These are phyloP conservation scores for Gavia stellata DNA, from an alignment of 2,113 vertebrate genomes.

Conservation along the genomic window DNA sequence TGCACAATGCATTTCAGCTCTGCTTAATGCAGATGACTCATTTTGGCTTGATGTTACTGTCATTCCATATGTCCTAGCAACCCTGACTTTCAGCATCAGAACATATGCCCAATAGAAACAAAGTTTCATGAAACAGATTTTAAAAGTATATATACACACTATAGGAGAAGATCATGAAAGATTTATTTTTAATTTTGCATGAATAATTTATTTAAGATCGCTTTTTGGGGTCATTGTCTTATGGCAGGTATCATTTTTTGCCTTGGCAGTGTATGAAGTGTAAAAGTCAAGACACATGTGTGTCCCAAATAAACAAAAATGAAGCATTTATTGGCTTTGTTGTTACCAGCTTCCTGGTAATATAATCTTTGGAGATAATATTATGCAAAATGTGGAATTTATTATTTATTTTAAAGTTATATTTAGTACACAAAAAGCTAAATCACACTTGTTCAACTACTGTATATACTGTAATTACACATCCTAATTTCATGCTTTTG, in stretches of 20 bases:
- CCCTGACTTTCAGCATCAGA: background rate
- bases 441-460: background rate
- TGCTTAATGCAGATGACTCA: background rate
- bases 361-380: background rate
- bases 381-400: background rate
- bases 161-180: rapidly evolving
- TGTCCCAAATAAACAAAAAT: background rate
- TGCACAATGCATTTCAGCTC: background rate
- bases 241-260: rapidly evolving
- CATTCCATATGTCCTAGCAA: background rate
- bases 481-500: slow-evolving; percentile 44
- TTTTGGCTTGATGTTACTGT: background rate
- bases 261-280: background rate
- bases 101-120: background rate
- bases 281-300: background rate
- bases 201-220: background rate
- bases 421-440: background rate
- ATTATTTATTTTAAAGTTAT: background rate
- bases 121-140: background rate
- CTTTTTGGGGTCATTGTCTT: background rate
- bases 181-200: background rate
- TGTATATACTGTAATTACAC: slow-evolving; percentile 15
- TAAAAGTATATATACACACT: too few species aligned
- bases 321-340: background rate
- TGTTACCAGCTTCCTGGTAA: background rate